These are phyloP conservation scores for Scopus umbretta DNA, from an alignment of 2,113 vertebrate genomes.

Conservation along the genomic window DNA sequence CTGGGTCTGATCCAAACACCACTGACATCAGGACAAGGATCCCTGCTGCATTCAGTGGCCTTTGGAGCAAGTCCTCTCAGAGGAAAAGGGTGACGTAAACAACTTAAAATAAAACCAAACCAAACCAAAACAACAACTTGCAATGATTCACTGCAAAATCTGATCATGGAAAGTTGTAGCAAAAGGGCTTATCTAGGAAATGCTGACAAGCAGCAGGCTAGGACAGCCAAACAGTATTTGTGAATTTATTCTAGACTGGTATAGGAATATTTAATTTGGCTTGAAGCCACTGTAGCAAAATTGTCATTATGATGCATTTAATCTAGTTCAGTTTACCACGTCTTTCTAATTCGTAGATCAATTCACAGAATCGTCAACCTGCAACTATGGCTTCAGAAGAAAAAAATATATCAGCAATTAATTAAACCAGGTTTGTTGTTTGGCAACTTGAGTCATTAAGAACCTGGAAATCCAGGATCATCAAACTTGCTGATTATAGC, in stretches of 20 bases:
- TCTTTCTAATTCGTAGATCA: slow-evolving; percentile 68
- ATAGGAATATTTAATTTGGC: slow-evolving; percentile 72
- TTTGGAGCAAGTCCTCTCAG: background rate
- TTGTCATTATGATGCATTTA: slow-evolving; percentile 65
- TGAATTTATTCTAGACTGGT: slow-evolving; percentile 71
- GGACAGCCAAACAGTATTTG: slow-evolving; percentile 69
- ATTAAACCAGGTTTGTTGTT: slow-evolving; percentile 48
- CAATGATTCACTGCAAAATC: slow-evolving; percentile 61
- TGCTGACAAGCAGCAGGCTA: slow-evolving; percentile 67
- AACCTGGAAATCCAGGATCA: slow-evolving; percentile 25
- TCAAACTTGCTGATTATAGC: background rate
- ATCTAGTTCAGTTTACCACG: slow-evolving; percentile 64
- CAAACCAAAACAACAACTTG: background rate
- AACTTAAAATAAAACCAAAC: slow-evolving; percentile 39
- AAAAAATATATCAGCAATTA: slow-evolving; percentile 44
- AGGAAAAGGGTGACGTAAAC: slow-evolving; percentile 11
- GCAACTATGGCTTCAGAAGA: background rate
- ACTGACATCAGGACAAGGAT: background rate
- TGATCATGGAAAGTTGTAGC: slow-evolving; percentile 57
- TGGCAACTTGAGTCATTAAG: slow-evolving; percentile 30
- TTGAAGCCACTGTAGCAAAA: slow-evolving; percentile 67
- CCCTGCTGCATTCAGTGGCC: background rate
- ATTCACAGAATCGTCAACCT: slow-evolving; percentile 56
- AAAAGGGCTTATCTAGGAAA: slow-evolving; percentile 66
- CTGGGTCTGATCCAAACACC: background rate